Conservation (phyloP, 2,888 invertebrate species). For the Slavum lentiscoides region DNA sequence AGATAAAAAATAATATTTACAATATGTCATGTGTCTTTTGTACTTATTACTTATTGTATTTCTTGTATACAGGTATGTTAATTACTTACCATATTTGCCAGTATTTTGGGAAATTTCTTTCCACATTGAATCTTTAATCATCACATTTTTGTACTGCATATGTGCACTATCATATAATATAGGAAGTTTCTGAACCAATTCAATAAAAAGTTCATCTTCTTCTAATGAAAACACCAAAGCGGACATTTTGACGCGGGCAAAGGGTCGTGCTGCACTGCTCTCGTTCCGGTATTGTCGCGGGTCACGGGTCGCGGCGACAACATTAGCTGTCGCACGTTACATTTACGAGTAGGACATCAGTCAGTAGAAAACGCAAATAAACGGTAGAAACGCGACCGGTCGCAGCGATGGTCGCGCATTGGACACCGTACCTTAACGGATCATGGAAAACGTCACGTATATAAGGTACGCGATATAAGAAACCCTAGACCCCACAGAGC, state of each 20-base stretch:
- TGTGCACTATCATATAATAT: neutral
- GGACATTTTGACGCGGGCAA: neutral
- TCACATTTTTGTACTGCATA: neutral
- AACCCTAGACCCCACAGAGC: too few relatives aligned
- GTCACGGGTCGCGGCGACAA: slow-evolving; percentile 4
- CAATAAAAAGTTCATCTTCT: neutral
- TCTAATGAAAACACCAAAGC: neutral
- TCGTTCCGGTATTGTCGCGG: neutral
- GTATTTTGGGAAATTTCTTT: slow-evolving; percentile 3
- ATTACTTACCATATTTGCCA: neutral
- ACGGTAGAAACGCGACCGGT: too few relatives aligned
- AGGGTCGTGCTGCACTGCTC: neutral
- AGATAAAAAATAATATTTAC: too few relatives aligned
- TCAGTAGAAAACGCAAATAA: neutral
- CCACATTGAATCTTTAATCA: neutral
- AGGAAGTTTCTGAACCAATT: neutral
- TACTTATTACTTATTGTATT: neutral
- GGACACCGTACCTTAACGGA: too few relatives aligned
- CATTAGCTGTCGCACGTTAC: neutral
- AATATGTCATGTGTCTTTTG: too few relatives aligned
- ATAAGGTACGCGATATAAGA: too few relatives aligned
- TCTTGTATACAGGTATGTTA: neutral
- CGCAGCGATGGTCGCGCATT: too few relatives aligned
- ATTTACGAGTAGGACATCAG: neutral
- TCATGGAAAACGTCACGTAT: too few relatives aligned